Conservation (phyloP, 2,797 vertebrate genomes). For the Otolemur crassicaudatus region DNA sequence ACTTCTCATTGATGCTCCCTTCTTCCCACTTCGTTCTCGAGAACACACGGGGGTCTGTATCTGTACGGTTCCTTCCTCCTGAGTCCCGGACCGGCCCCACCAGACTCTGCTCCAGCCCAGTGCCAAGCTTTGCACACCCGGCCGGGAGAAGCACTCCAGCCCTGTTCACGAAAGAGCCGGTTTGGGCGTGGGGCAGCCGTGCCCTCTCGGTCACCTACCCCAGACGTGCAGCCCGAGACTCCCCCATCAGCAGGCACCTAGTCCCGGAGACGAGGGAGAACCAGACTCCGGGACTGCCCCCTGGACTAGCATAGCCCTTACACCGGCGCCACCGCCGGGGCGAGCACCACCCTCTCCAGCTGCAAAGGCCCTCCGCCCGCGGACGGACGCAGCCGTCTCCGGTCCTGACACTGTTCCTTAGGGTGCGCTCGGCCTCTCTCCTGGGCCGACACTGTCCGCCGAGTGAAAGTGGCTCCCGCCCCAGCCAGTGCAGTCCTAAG, state of each 20-base stretch:
- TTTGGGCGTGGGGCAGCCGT: background rate
- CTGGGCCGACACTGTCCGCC: background rate
- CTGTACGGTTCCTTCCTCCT: background rate
- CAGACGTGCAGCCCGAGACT: background rate
- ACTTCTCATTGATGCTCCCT: background rate
- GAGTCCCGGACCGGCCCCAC: background rate
- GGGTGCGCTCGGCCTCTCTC: background rate
- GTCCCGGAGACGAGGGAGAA: background rate
- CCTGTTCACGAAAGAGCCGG: background rate
- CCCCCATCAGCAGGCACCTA: background rate
- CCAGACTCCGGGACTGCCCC: background rate
- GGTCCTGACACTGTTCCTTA: background rate
- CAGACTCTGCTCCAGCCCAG: background rate
- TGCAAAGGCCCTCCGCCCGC: slow-evolving; percentile 14
- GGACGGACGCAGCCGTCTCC: background rate
- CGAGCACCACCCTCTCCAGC: slow-evolving; percentile 13
- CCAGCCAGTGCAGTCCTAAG: background rate
- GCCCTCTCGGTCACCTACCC: background rate
- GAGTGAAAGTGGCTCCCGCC: background rate
- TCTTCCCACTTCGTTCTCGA: background rate
- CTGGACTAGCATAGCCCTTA: background rate
- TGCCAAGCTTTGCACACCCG: background rate
- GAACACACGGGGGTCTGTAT: background rate
- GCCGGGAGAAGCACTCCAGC: background rate
- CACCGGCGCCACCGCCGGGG: slow-evolving; percentile 3